Evolutionary conservation across 2,888 invertebrate genomes (phyloP).

Genomic region (Megaustenia siamemsis): DNA sequence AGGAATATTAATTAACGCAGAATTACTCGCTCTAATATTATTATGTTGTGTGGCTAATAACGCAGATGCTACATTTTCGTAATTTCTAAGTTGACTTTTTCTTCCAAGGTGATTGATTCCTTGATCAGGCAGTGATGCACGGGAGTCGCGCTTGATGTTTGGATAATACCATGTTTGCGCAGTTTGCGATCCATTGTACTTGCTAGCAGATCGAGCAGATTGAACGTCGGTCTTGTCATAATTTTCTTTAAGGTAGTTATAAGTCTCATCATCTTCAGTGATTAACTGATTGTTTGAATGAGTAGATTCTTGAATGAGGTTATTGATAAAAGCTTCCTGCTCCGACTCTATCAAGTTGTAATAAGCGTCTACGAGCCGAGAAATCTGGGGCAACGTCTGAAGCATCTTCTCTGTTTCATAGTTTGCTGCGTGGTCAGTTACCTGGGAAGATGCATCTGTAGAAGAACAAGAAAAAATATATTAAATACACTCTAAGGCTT

Average conservation of each 20-base stretch:
- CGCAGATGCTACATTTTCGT: background rate
- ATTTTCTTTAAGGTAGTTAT: background rate
- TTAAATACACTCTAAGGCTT: too few species aligned
- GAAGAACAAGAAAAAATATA: background rate
- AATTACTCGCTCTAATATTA: background rate
- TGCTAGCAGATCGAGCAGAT: too few species aligned
- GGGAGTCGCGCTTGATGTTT: background rate
- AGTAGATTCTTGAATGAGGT: background rate
- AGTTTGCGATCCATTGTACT: background rate
- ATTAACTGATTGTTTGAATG: too few species aligned
- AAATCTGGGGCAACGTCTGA: background rate
- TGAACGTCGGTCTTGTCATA: background rate
- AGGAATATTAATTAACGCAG: too few species aligned
- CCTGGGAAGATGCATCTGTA: background rate
- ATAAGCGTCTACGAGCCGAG: background rate
- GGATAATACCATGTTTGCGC: conserved; percentile 10
- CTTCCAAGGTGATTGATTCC: too few species aligned
- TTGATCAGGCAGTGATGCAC: too few species aligned
- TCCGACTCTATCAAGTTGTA: background rate
- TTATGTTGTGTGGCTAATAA: background rate
- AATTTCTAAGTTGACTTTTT: too few species aligned
- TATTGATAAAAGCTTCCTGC: background rate
- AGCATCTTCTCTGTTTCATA: background rate
- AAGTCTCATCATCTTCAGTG: too few species aligned
- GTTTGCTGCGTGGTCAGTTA: too few species aligned